These are phyloP conservation scores for Nesogale talazaci DNA, from an alignment of 2,113 vertebrate genomes.

Conservation along the genomic window DNA sequence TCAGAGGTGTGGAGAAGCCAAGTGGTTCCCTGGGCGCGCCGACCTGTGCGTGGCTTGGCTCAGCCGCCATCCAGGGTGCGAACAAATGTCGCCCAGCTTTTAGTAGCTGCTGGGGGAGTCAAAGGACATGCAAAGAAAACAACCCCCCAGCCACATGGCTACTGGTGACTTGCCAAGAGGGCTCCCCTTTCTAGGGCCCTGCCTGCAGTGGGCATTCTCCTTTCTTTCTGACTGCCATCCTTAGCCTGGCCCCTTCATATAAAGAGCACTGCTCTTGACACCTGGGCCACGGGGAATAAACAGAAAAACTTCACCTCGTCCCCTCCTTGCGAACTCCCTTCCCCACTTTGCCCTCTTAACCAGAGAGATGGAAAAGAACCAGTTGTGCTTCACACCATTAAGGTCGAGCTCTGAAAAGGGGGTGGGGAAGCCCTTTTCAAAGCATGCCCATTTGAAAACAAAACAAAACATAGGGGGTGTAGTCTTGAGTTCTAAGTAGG, in stretches of 20 bases:
- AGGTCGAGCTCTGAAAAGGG: conserved; percentile 1
- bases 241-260: conserved; percentile 5
- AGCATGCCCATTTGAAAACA: conserved; percentile 23
- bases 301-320: not conserved
- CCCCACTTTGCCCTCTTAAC: conserved; percentile 1
- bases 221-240: not conserved
- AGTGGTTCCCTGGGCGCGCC: conserved; percentile 36
- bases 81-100: conserved; percentile 15
- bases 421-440: not conserved
- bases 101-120: conserved; percentile 22
- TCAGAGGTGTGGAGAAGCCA: conserved; percentile 71
- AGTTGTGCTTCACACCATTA: conserved; percentile 27
- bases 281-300: conserved; percentile 61
- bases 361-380: not conserved
- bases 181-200: not conserved
- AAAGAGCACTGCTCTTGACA: conserved; percentile 34
- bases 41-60: conserved; percentile 25
- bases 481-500: not conserved
- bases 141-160: not conserved
- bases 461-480: not conserved
- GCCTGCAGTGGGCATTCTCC: too few relatives aligned
- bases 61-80: not conserved
- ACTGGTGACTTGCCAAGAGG: not conserved
- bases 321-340: not conserved
- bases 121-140: conserved; percentile 44